Evolutionary conservation across 2,797 vertebrate species (phyloP), one percentile per base, ranked within the genome.

Genomic region (Chaetodon trifasciatus): DNA sequence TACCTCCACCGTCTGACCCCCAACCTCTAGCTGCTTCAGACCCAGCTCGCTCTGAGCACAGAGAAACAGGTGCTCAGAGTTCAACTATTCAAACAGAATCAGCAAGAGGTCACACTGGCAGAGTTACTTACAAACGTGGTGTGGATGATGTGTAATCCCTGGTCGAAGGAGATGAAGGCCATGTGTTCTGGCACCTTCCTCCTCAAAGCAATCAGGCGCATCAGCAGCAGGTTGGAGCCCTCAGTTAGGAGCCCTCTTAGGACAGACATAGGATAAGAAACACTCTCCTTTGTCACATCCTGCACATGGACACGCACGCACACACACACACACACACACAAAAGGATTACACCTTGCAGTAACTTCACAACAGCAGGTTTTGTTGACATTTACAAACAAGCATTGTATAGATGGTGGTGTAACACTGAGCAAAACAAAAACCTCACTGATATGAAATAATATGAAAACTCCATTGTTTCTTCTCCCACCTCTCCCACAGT

Each of bases 141-240:
- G 63, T 88, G 61, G 77, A 92, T 94, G 76, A 98, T 87, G 50
- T 88, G 85, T 7, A 93, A 91, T 21, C 95, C 92, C 0, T 71
- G 78, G 86, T 97, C 92, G 1, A 98, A 90, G 67, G 96, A 86
- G 1, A 97, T 92, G 83, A 98, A 98, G 44, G 58, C 32, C 85
- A 97, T 94, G 11, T 92, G n/a, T 0, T 91, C 86, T 42, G 96
- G 96, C 58, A 97, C 86, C 0, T 53, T 89, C 70, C 55, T 94
- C 71, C 85, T 94, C 49, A 89, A 85, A 5, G 96, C 95, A 55
- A 99, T 87, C 74, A 98, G 89, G 46, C 98, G 96, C 91, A 97
- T 92, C 82, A 99, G 82, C 72, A 99, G 90, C 44, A 99, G 85
- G 89, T 92, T 96, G 82, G 98, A 96, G 0, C 96, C 96, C 72